phyloP scores from a whole-genome alignment of 2,797 vertebrate genomes.

The Gadopsis marmoratus region DNA sequence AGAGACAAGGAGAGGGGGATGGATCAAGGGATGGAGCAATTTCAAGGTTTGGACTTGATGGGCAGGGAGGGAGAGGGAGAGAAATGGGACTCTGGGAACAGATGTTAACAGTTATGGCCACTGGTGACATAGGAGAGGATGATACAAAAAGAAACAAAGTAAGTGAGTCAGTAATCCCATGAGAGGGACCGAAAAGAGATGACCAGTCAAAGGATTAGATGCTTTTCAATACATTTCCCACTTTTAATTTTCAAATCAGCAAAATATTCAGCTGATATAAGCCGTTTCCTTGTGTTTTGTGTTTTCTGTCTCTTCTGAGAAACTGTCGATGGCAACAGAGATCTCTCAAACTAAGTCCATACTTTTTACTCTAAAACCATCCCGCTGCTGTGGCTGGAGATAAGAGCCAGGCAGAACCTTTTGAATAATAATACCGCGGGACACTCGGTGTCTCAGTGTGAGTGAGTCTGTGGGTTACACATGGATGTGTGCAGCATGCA shows the following conservation, averaged over 20 bases:
- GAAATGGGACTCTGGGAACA: slow-evolving; percentile 19
- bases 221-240: slow-evolving; percentile 54
- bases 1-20: slow-evolving; percentile 36
- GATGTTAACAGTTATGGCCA: slow-evolving; percentile 33
- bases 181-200: slow-evolving; percentile 24
- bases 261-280: slow-evolving; percentile 62
- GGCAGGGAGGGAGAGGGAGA: slow-evolving; percentile 20
- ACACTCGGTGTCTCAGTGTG: slow-evolving; percentile 14
- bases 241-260: slow-evolving; percentile 54
- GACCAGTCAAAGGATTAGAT: slow-evolving; percentile 44
- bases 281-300: slow-evolving; percentile 51
- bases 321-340: slow-evolving; percentile 58
- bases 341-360: slow-evolving; percentile 61
- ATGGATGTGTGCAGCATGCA: slow-evolving; percentile 14
- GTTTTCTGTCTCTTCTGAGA: slow-evolving; percentile 55
- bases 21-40: slow-evolving; percentile 38
- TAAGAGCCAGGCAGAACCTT: slow-evolving; percentile 67
- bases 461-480: slow-evolving; percentile 13
- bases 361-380: slow-evolving; percentile 49
- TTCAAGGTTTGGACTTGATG: slow-evolving; percentile 11
- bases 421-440: slow-evolving; percentile 57
- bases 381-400: slow-evolving; percentile 65
- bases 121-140: slow-evolving; percentile 20
- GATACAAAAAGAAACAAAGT: slow-evolving; percentile 13
- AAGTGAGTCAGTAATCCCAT: slow-evolving; percentile 15